Conservation (phyloP, 2,113 vertebrate species). For the Mormyrus lacerda region DNA sequence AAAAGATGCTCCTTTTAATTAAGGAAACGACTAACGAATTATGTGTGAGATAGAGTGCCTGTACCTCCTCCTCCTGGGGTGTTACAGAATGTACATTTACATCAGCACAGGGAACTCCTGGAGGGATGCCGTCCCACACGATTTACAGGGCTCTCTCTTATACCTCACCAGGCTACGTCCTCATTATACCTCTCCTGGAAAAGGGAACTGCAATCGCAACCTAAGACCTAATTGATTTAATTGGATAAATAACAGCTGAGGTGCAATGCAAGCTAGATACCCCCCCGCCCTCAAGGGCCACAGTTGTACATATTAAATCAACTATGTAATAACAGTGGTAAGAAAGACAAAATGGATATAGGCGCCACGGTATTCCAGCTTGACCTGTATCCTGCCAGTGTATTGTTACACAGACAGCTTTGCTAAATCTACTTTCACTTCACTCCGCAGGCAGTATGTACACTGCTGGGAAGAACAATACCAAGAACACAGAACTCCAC, state of each 20-base stretch:
- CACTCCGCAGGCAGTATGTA: background rate
- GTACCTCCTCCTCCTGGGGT: background rate
- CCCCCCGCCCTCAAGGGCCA: background rate
- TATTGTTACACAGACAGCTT: background rate
- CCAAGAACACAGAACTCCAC: background rate
- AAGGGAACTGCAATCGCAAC: background rate
- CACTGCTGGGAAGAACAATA: background rate
- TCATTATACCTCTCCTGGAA: background rate
- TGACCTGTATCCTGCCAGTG: background rate
- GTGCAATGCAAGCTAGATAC: background rate
- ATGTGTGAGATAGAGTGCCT: background rate
- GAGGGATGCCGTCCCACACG: background rate
- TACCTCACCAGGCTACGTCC: background rate
- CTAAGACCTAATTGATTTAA: slow-evolving; percentile 14
- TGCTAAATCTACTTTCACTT: background rate
- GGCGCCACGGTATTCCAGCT: background rate
- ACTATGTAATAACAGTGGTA: background rate
- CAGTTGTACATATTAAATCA: background rate
- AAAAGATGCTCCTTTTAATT: background rate
- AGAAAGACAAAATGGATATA: background rate
- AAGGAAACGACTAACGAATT: background rate
- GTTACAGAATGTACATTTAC: background rate
- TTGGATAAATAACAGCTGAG: slow-evolving; percentile 17
- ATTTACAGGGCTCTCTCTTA: background rate
- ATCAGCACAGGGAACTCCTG: background rate